Percentiles rank a stretch among this genome's conserved stretches.
Evolutionary conservation across 1,140 invertebrate species (phyloP).

Genomic region (Andricus grossulariae): DNA sequence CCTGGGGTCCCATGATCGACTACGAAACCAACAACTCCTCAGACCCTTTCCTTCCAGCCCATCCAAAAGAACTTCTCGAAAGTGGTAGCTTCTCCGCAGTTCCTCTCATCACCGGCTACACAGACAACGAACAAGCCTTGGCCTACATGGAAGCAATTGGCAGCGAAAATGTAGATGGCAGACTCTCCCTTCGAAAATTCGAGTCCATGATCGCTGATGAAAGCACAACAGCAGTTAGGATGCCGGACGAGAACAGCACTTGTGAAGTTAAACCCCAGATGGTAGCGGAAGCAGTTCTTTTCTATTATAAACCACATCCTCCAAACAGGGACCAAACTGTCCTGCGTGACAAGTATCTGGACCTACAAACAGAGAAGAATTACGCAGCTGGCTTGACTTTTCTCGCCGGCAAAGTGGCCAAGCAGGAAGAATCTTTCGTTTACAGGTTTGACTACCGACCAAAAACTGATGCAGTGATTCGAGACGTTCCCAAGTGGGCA

Average conservation of each 20-base stretch:
- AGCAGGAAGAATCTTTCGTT: conserved; percentile 62
- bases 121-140: conserved; percentile 86
- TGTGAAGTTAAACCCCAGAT: conserved; percentile 83
- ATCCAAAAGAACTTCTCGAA: conserved; percentile 80
- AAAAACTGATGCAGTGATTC: conserved; percentile 78
- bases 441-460: conserved; percentile 85
- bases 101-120: conserved; percentile 84
- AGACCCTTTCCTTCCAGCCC: conserved; percentile 80
- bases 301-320: conserved; percentile 83
- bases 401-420: conserved; percentile 80
- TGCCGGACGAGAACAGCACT: conserved; percentile 77
- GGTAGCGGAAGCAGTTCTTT: conserved; percentile 83
- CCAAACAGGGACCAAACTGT: conserved; percentile 78
- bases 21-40: conserved; percentile 81
- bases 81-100: conserved; percentile 79
- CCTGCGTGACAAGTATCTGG: conserved; percentile 79
- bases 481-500: conserved; percentile 83
- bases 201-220: conserved; percentile 79
- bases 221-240: conserved; percentile 69
- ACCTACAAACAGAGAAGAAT: conserved; percentile 84
- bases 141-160: conserved; percentile 75
- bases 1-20: conserved; percentile 86
- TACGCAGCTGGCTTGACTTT: conserved; percentile 83
- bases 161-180: conserved; percentile 76
- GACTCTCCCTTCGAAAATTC: conserved; percentile 76